phyloP scores from a whole-genome alignment of 2,113 vertebrate genomes.

The Lasiurus cinereus region DNA sequence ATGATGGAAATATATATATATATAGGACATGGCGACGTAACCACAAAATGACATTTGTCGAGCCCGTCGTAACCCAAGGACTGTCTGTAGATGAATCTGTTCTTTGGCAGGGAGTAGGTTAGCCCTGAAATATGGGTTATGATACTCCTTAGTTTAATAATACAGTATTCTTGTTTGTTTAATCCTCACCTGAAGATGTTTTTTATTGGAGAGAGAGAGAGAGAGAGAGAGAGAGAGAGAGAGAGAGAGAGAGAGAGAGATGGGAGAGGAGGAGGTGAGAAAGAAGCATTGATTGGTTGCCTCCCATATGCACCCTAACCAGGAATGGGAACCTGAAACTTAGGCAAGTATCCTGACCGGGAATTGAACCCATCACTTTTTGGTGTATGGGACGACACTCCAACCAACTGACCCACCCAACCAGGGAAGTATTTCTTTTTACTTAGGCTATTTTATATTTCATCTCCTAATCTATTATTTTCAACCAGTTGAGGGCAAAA shows the following conservation, averaged over 20 bases:
- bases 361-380: background rate
- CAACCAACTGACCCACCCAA: background rate
- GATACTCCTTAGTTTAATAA: background rate
- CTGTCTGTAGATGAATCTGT: background rate
- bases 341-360: background rate
- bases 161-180: background rate
- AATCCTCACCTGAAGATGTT: too few species aligned
- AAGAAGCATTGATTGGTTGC: background rate
- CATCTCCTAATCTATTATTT: background rate
- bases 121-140: background rate
- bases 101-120: background rate
- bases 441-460: conserved; percentile 28
- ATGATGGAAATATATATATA: too few species aligned
- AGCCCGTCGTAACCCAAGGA: too few species aligned
- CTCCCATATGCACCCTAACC: background rate
- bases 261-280: too few species aligned
- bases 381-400: too few species aligned
- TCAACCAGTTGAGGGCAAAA: conserved; percentile 19
- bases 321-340: background rate
- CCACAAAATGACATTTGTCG: too few species aligned
- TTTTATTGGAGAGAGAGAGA: background rate
- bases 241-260: too few species aligned
- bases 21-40: too few species aligned
- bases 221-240: background rate
- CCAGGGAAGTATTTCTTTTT: background rate